Percentiles rank a stretch among this genome's conserved stretches.
Conservation (phyloP, 1,140 invertebrate genomes). For the Caerostris extrusa region DNA sequence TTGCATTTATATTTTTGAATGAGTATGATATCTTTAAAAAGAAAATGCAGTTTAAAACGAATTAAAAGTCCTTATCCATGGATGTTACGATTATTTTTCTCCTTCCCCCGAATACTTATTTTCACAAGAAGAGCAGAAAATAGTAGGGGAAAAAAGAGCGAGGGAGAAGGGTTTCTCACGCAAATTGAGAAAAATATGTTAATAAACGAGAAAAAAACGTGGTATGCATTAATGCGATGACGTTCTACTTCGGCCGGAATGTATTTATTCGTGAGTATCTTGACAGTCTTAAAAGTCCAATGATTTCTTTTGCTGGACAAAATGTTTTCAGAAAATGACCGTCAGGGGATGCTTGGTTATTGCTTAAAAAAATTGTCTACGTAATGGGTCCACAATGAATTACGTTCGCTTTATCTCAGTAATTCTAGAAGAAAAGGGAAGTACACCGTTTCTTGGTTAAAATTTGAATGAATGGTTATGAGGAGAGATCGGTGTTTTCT, state of each 20-base stretch:
- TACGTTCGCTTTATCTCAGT: not conserved
- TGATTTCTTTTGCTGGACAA: constrained; percentile 5
- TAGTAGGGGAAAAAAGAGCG: constrained; percentile 1
- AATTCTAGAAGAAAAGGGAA: not conserved
- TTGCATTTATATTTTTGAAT: constrained; percentile 31
- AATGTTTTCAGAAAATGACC: constrained; percentile 13
- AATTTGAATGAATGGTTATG: not conserved
- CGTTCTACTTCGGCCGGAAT: not conserved
- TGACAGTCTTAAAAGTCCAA: constrained; percentile 35
- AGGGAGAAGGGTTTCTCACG: not conserved
- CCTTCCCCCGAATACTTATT: not conserved
- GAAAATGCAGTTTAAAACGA: constrained; percentile 33
- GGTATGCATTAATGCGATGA: constrained; percentile 53
- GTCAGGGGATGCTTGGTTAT: not conserved
- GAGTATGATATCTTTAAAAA: constrained; percentile 40
- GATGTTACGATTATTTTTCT: not conserved
- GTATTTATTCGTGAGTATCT: constrained; percentile 6
- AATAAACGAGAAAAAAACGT: constrained; percentile 54
- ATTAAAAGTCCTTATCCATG: constrained; percentile 25
- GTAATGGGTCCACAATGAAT: not conserved
- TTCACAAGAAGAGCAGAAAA: constrained; percentile 7
- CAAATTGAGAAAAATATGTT: constrained; percentile 60
- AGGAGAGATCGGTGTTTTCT: not conserved
- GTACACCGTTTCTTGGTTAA: not conserved
- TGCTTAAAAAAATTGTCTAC: not conserved